Evolutionary conservation across 2,888 invertebrate genomes (phyloP).

Genomic region (Autographa pulchrina): DNA sequence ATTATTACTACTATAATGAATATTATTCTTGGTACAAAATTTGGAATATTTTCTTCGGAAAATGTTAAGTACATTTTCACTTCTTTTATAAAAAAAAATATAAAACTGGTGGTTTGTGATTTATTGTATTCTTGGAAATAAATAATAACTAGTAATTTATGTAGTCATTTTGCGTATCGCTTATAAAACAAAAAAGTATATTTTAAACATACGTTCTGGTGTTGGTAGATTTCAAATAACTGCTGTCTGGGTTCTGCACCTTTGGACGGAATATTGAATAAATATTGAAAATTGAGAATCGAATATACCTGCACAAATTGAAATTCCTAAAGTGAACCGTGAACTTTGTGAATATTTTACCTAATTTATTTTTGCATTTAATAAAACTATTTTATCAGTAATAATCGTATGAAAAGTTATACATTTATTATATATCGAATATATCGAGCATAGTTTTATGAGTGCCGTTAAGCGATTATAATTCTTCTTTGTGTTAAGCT

Average conservation of each 20-base stretch:
- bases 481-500: constrained; percentile 20
- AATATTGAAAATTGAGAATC: neutral
- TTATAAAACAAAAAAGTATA: neutral
- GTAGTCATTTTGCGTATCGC: too few relatives aligned
- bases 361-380: neutral
- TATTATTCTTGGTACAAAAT: neutral
- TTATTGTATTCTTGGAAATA: neutral
- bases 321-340: neutral
- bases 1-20: neutral
- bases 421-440: neutral
- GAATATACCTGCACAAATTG: neutral
- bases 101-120: neutral
- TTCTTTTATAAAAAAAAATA: neutral
- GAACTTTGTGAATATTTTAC: neutral
- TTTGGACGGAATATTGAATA: constrained; percentile 1
- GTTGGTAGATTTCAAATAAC: neutral
- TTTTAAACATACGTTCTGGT: neutral
- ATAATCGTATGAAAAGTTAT: too few relatives aligned
- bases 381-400: neutral
- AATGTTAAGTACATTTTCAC: neutral
- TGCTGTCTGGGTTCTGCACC: neutral
- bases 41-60: neutral
- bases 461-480: constrained; percentile 14
- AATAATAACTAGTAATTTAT: too few relatives aligned
- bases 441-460: neutral